A percentile compares a stretch with the other conserved stretches of the same genome.
Conservation (phyloP, 2,113 vertebrate genomes). For the Thomomys bottae region DNA sequence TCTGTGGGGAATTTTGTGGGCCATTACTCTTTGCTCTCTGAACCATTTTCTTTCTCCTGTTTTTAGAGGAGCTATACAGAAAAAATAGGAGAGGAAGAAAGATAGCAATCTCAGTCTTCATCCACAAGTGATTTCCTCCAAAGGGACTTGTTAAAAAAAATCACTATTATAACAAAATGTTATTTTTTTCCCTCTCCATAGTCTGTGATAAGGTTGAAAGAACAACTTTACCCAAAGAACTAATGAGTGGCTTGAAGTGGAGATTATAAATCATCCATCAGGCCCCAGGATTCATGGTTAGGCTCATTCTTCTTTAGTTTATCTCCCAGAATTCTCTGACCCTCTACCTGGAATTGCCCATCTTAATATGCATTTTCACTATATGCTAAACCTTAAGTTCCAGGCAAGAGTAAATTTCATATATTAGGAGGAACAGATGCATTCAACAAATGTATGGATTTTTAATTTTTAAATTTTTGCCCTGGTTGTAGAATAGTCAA, state of each 20-base stretch:
- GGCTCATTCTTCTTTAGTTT: conserved; percentile 37
- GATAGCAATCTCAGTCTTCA: conserved; percentile 57
- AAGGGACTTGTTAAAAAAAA: conserved; percentile 52
- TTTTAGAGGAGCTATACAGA: conserved; percentile 52
- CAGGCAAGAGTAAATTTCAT: conserved; percentile 35
- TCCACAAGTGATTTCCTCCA: conserved; percentile 62
- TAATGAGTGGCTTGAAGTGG: conserved; percentile 19
- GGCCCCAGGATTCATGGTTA: conserved; percentile 13
- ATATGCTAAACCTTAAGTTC: conserved; percentile 37
- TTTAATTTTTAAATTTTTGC: background rate
- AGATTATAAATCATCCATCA: conserved; percentile 28
- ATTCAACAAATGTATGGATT: conserved; percentile 34
- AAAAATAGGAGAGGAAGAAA: conserved; percentile 6
- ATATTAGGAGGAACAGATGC: background rate
- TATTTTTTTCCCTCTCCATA: conserved; percentile 41
- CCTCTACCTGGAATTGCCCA: conserved; percentile 10
- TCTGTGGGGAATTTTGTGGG: background rate
- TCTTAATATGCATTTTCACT: conserved; percentile 18
- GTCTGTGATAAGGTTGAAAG: conserved; percentile 38
- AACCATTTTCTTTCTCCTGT: background rate
- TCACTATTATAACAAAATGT: conserved; percentile 41
- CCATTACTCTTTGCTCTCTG: conserved; percentile 9
- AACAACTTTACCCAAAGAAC: conserved; percentile 35
- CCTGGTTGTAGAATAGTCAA: background rate
- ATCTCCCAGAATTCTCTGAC: background rate